These are phyloP conservation scores for Drosophila lowei DNA, from an alignment of 1,140 invertebrate species.

Conservation along the genomic window DNA sequence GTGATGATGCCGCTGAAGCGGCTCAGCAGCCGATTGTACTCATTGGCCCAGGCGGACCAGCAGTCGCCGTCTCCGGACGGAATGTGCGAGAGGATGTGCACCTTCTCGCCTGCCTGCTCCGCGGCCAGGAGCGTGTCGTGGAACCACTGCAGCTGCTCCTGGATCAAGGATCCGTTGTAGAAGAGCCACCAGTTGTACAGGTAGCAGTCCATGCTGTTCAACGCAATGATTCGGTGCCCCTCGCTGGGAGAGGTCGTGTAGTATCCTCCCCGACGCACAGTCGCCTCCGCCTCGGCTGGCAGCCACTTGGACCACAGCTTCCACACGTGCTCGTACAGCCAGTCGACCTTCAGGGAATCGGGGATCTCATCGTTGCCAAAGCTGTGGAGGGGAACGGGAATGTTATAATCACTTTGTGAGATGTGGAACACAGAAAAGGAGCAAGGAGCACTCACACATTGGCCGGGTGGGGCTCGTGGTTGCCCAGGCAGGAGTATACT, in stretches of 20 bases:
- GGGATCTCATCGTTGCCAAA: conserved; percentile 58
- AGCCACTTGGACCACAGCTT: conserved; percentile 88
- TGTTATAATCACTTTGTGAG: too few species aligned
- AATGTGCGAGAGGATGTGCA: conserved; percentile 93
- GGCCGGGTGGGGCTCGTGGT: conserved; percentile 94
- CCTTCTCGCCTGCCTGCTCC: conserved; percentile 87
- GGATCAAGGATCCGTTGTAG: conserved; percentile 74
- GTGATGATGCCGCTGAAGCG: conserved; percentile 85
- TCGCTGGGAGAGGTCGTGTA: conserved; percentile 86
- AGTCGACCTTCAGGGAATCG: conserved; percentile 84
- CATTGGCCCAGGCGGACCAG: conserved; percentile 86
- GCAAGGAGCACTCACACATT: conserved; percentile 85
- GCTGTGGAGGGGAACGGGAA: too few species aligned
- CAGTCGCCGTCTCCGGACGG: conserved; percentile 89
- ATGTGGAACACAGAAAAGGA: conserved; percentile 12
- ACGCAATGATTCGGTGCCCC: conserved; percentile 88
- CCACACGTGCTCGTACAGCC: conserved; percentile 87
- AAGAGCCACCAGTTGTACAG: conserved; percentile 87
- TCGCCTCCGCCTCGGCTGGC: conserved; percentile 85
- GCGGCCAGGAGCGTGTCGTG: conserved; percentile 87
- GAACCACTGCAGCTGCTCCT: conserved; percentile 89
- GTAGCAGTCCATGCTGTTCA: conserved; percentile 91
- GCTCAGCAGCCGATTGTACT: conserved; percentile 86
- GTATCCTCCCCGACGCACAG: conserved; percentile 87
- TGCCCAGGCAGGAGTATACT: conserved; percentile 91